A percentile compares a stretch with the other conserved stretches of the same genome.
These are phyloP conservation scores for Acropternis orthonyx DNA, from an alignment of 2,797 vertebrate species.

Conservation along the genomic window DNA sequence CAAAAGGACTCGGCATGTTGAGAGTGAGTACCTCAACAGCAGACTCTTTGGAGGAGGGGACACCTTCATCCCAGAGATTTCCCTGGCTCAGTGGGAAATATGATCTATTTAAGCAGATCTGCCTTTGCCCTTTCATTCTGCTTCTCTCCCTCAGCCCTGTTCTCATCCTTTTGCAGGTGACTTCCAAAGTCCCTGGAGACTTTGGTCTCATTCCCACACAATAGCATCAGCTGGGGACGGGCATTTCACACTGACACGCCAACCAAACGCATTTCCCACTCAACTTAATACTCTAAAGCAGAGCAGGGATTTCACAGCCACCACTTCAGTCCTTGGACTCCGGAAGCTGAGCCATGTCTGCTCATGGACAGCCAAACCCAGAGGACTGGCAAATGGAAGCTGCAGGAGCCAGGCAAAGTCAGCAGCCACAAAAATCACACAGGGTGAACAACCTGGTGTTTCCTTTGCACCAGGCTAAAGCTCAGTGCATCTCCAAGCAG, in stretches of 20 bases:
- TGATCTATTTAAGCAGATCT: neutral
- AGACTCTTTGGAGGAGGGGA: neutral
- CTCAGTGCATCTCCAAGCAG: neutral
- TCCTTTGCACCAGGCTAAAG: neutral
- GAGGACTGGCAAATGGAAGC: neutral
- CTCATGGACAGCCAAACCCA: neutral
- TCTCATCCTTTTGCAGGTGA: neutral
- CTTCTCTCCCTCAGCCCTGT: neutral
- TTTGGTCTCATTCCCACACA: neutral
- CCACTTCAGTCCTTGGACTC: neutral
- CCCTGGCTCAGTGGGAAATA: neutral
- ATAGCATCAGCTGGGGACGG: neutral
- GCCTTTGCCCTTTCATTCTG: neutral
- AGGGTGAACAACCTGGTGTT: neutral
- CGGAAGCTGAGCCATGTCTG: neutral
- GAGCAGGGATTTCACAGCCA: neutral
- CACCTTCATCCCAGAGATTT: neutral
- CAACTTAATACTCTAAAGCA: neutral
- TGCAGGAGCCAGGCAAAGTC: neutral
- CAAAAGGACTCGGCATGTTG: neutral
- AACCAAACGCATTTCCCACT: neutral
- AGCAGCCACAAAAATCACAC: neutral
- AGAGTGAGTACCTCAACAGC: neutral
- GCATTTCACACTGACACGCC: neutral
- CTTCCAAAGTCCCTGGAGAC: neutral